Evolutionary conservation across 2,113 vertebrate species (phyloP).

Genomic region (Baryphthengus martii): DNA sequence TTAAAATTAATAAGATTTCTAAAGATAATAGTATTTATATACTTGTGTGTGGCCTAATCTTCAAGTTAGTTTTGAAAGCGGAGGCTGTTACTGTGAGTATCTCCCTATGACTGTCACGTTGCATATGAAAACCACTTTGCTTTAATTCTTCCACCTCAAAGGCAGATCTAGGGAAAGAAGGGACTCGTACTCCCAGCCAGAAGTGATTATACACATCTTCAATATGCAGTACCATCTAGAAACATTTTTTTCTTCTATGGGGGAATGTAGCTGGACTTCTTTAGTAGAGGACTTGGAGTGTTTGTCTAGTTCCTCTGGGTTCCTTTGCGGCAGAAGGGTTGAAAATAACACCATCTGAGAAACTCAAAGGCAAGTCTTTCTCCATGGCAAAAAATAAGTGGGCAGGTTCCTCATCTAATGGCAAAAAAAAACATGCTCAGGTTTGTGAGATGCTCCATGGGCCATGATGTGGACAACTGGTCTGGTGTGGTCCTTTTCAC

Average conservation of each 20-base stretch:
- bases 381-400: neutral
- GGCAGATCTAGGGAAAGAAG: neutral
- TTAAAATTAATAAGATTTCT: neutral
- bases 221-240: neutral
- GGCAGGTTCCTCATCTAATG: neutral
- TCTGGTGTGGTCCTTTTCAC: neutral
- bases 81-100: neutral
- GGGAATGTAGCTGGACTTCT: neutral
- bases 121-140: neutral
- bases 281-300: no score
- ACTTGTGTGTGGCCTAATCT: neutral
- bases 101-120: neutral
- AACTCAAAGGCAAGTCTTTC: neutral
- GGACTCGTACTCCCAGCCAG: neutral
- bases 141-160: neutral
- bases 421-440: neutral
- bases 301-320: neutral
- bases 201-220: neutral
- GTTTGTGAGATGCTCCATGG: neutral
- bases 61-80: neutral
- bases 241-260: neutral
- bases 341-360: neutral
- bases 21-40: neutral
- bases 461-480: neutral
- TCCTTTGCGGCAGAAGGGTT: neutral